phyloP scores from a whole-genome alignment of 2,797 vertebrate species.

The Neopelma chrysocephalum region DNA sequence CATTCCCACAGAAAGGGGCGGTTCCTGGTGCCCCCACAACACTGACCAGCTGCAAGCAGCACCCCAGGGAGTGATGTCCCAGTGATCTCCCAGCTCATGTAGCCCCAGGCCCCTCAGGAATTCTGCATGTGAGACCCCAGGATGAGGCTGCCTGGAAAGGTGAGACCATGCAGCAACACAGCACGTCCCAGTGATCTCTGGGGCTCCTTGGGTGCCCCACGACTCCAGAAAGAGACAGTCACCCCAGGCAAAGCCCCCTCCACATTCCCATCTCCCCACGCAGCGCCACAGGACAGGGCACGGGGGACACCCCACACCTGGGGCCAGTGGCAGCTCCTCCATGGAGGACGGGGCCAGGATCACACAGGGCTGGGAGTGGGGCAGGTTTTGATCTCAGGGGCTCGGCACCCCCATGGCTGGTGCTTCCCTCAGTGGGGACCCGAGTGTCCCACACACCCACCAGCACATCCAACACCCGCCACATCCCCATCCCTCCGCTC shows the following conservation, averaged over 20 bases:
- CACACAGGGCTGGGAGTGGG: fast-evolving
- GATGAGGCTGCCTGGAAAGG: background rate
- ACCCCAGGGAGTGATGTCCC: fast-evolving
- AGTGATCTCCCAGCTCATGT: fast-evolving
- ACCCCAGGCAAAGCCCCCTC: background rate
- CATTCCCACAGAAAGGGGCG: fast-evolving
- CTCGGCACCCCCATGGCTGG: fast-evolving
- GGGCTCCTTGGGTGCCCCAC: fast-evolving
- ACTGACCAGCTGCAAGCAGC: background rate
- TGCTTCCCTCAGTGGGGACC: fast-evolving
- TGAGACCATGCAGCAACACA: fast-evolving
- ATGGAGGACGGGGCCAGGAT: fast-evolving
- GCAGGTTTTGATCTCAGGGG: background rate
- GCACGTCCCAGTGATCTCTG: fast-evolving
- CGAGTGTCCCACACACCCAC: fast-evolving
- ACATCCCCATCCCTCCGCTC: background rate
- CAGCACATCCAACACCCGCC: fast-evolving
- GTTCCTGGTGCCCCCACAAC: background rate
- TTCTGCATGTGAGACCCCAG: background rate
- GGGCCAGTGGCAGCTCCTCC: fast-evolving
- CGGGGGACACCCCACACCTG: fast-evolving
- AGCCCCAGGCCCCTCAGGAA: background rate
- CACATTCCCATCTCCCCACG: fast-evolving
- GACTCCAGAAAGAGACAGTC: background rate
- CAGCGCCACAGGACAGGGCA: fast-evolving